Evolutionary conservation across 2,113 vertebrate genomes (phyloP), one percentile per base, ranked within the genome.

Genomic region (Capreolus pygargus): DNA sequence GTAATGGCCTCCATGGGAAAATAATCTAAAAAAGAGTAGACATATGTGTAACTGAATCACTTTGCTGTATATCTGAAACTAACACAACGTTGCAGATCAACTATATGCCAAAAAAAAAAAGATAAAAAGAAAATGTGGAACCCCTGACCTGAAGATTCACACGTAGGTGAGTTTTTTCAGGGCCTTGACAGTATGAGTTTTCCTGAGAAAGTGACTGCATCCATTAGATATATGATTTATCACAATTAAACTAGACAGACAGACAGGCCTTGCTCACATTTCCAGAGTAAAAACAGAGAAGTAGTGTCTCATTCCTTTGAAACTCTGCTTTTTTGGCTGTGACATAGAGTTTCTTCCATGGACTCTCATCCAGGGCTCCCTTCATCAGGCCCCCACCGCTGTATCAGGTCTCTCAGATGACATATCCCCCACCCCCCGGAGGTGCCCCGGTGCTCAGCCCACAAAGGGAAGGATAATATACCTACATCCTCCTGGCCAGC

Each of bases 361-460:
- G 47, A 81, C 47, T 81, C 33, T 25, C 6, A n/a, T 25, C 33
- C 30, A 86, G 45, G 7, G 45, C 15, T 91, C 7, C 4, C 25
- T 9, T 28, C 8, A 28, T 33, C 3, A 19, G 25, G 30, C 3
- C 13, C 16, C n/a, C 0, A 33, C 58, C 5, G 12, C 47, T 50
- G 47, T 50, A 60, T 15, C 52, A 17, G 1, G 28, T 14, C 21
- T 1, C 7, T 52, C 27, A 11, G 17, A 14, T 30, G 52, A 74
- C 28, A 16, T 1, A 10, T 1, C 21, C 5, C 21, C 10, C 23
- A 43, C 27, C 30, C 33, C 1, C 0, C 10, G 13, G 21, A n/a
- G n/a, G 17, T 5, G 13, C 84, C 17, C 1, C 2, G 25, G 12
- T 19, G 28, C 17, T 36, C 3, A 0, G 0, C 3, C 11, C 16